Conservation (phyloP, 2,113 vertebrate species). For the Protomyctophum bolini region DNA sequence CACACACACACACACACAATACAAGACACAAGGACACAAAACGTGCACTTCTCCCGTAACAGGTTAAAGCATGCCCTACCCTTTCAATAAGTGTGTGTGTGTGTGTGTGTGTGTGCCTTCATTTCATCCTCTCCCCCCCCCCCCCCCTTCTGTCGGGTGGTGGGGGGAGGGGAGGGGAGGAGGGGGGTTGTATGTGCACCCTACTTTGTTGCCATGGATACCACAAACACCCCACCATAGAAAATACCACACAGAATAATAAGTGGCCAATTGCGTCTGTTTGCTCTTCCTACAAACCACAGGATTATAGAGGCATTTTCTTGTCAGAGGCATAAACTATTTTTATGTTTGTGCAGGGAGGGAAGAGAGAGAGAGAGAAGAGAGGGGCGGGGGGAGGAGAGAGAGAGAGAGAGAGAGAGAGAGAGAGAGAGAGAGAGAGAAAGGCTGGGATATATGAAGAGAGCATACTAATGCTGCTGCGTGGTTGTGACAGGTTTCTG, state of each 20-base stretch:
- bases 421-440: constrained; percentile 7
- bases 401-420: not conserved
- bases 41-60: constrained; percentile 29
- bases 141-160: constrained; percentile 60
- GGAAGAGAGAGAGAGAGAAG: not conserved
- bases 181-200: constrained; percentile 44
- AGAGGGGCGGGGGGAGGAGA: not conserved
- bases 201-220: constrained; percentile 81
- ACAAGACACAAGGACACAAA: not conserved
- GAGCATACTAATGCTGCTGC: constrained; percentile 73
- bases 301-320: constrained; percentile 78
- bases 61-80: constrained; percentile 69
- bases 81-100: constrained; percentile 59
- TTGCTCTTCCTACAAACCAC: constrained; percentile 76
- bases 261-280: constrained; percentile 77
- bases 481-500: constrained; percentile 63
- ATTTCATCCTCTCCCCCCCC: constrained; percentile 65
- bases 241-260: constrained; percentile 80
- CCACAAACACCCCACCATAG: constrained; percentile 78
- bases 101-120: constrained; percentile 18
- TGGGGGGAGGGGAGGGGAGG: constrained; percentile 36
- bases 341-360: constrained; percentile 68
- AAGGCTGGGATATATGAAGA: constrained; percentile 66
- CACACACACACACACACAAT: constrained; percentile 38
- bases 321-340: constrained; percentile 80